These are phyloP conservation scores for Cyprinodon variegatus DNA, from an alignment of 2,113 vertebrate species.

Conservation along the genomic window DNA sequence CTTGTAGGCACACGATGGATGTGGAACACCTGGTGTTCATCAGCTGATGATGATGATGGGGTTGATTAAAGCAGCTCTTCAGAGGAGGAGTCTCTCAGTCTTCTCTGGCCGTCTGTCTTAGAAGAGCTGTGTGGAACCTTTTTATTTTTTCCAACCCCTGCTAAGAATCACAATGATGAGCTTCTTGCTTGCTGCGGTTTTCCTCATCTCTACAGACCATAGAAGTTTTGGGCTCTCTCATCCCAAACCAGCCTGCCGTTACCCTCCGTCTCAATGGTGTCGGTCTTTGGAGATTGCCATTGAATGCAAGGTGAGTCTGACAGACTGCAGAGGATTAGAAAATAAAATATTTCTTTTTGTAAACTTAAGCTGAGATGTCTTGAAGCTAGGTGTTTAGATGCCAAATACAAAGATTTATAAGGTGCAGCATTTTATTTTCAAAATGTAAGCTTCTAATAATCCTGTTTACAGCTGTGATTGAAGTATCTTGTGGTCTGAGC, in stretches of 20 bases:
- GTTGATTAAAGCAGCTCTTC: not conserved
- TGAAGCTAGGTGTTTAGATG: not conserved
- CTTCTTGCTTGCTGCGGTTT: constrained; percentile 19
- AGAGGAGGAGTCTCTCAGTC: not conserved
- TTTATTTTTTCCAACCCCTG: not conserved
- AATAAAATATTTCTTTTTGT: not conserved
- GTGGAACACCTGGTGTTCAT: constrained; percentile 20
- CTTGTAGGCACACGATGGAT: not conserved
- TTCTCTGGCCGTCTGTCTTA: not conserved
- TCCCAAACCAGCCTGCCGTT: constrained; percentile 63
- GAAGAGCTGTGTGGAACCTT: not conserved
- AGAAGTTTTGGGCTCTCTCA: constrained; percentile 31
- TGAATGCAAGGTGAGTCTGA: constrained; percentile 80
- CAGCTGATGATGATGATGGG: constrained; percentile 1
- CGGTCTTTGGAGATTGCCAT: constrained; percentile 72
- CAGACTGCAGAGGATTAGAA: not conserved
- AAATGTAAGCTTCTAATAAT: not conserved
- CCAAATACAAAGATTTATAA: too few species aligned
- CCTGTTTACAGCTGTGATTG: constrained; percentile 10
- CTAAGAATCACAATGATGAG: constrained; percentile 48
- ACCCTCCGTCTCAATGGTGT: constrained; percentile 84
- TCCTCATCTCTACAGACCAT: constrained; percentile 21
- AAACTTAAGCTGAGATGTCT: not conserved
- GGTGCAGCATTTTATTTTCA: too few species aligned
- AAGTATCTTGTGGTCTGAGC: constrained; percentile 17